phyloP scores from a whole-genome alignment of 2,113 vertebrate species.

The Bujurquina vittata region DNA sequence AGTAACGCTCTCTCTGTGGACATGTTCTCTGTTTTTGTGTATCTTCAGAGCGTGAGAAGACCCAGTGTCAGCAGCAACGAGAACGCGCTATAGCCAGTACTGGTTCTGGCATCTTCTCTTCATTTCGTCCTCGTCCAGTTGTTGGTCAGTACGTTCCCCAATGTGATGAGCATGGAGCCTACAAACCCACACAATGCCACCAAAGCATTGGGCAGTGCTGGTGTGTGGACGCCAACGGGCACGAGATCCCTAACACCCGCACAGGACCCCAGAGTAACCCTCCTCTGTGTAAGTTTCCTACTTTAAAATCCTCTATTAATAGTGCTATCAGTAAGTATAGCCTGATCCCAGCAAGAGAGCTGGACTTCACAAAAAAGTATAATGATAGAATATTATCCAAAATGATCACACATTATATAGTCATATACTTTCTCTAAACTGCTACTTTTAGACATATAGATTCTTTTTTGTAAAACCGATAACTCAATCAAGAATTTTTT shows the following conservation, averaged over 20 bases:
- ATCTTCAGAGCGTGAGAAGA: constrained; percentile 80
- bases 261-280: constrained; percentile 69
- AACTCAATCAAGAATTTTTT: no score
- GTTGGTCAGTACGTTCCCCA: constrained; percentile 80
- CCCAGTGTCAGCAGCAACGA: constrained; percentile 83
- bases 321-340: background rate
- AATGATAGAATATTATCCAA: no score
- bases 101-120: constrained; percentile 2
- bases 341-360: background rate
- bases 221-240: constrained; percentile 87
- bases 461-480: no score
- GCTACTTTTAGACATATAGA: no score
- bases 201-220: constrained; percentile 83
- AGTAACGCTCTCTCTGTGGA: background rate
- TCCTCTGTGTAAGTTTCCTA: constrained; percentile 85
- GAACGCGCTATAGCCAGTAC: constrained; percentile 65
- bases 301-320: background rate
- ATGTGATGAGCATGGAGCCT: constrained; percentile 85
- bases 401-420: background rate
- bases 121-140: constrained; percentile 57
- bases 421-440: no score
- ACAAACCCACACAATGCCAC: constrained; percentile 86
- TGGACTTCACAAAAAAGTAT: background rate
- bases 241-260: constrained; percentile 86
- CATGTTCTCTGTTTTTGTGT: background rate